Evolutionary conservation across 2,113 vertebrate genomes (phyloP), one percentile per base, ranked within the genome.

Genomic region (Centropus unirufus): DNA sequence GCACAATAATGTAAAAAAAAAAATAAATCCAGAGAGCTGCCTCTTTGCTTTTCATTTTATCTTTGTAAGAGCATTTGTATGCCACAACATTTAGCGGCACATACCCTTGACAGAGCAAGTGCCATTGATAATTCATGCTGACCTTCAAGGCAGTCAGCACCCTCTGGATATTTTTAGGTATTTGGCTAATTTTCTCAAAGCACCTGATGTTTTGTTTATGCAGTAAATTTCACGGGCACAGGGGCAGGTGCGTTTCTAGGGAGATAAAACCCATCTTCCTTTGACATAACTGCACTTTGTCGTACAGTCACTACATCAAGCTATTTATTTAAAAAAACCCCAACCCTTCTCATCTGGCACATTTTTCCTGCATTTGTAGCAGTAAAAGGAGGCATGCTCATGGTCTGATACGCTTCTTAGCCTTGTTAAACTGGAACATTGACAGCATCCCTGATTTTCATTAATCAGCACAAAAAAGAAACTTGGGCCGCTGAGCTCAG

Each of bases 151-250:
- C 74, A 76, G 76, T 86, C 90, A 93, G 73, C 91, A 94, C 47
- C 61, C 85, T 88, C 49, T 51, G 54, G 89, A 70, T 95, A 97
- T 95, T 94, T 96, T 96, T 95, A 93, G 92, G 52, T 82, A 86
- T 94, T 91, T 93, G 92, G 87, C 86, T 79, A 90, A 88, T 92
- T 97, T 96, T 91, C 88, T 80, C 44, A 79, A 75, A 91, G 86
- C 93, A 95, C 81, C 87, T 95, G 90, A 95, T 70, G n/a, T 92
- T 90, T 88, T 97, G 79, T 95, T 96, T 93, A 95, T 93, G 88
- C 86, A 83, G 92, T 95, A 81, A 57, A 90, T 95, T 89, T 96
- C 62, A 76, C 20, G 6, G 68, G 52, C 69, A 49, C 47, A 23
- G 77, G 89, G 59, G 81, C 81, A 93, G 80, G 85, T 92, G 72